phyloP scores from a whole-genome alignment of 2,797 vertebrate genomes.

The Macrochelys suwanniensis region DNA sequence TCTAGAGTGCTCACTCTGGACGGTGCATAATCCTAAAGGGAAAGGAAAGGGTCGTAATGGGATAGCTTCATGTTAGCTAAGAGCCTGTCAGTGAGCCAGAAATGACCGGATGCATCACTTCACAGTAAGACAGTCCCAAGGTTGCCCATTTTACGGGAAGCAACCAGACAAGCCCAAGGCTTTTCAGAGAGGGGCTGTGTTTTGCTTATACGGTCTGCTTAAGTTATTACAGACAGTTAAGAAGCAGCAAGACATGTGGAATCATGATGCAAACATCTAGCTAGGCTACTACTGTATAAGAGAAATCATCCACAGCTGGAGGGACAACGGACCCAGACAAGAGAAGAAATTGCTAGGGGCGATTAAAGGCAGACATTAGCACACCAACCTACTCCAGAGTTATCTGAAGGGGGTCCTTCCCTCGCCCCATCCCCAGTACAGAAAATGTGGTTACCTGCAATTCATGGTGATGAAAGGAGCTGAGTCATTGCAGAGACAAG shows the following conservation, averaged over 20 bases:
- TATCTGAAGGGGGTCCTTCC: background rate
- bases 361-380: background rate
- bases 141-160: background rate
- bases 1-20: background rate
- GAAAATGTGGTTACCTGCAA: background rate
- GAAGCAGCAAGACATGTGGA: background rate
- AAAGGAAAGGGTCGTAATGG: background rate
- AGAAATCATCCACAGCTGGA: background rate
- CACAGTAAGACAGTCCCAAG: background rate
- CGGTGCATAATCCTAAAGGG: background rate
- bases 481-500: background rate
- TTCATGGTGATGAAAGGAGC: background rate
- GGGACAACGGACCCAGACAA: background rate
- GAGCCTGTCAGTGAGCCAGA: background rate
- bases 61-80: background rate
- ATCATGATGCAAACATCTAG: constrained; percentile 14
- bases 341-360: background rate
- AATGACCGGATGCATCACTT: background rate
- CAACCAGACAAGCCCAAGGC: background rate
- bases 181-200: constrained; percentile 16
- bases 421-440: background rate
- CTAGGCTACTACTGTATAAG: background rate
- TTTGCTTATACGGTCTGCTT: background rate
- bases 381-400: background rate
- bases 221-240: background rate